phyloP scores from a whole-genome alignment of 2,888 invertebrate genomes.

The Scotopteryx bipunctaria region DNA sequence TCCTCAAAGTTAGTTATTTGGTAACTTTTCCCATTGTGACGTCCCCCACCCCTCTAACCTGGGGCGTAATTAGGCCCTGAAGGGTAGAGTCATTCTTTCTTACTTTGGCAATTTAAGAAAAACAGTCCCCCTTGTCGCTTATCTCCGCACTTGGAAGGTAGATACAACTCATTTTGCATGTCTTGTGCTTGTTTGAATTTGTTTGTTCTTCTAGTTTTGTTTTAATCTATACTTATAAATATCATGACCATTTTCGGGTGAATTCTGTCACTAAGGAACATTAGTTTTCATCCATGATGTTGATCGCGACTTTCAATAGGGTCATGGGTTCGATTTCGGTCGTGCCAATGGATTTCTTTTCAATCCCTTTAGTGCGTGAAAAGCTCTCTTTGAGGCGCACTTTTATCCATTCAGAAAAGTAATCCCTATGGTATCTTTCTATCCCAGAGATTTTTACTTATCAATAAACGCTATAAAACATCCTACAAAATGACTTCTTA shows the following conservation, averaged over 20 bases:
- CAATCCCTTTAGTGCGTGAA: too few relatives aligned
- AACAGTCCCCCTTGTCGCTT: conserved; percentile 38
- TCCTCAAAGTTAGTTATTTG: conserved; percentile 59
- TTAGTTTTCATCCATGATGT: too few relatives aligned
- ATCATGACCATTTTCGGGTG: not conserved
- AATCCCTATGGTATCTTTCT: too few relatives aligned
- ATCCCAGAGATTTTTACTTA: not conserved
- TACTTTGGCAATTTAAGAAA: conserved; percentile 51
- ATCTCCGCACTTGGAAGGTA: conserved; percentile 17
- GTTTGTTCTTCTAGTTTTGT: not conserved
- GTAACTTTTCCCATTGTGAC: conserved; percentile 70
- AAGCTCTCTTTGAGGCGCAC: not conserved
- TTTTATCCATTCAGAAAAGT: too few relatives aligned
- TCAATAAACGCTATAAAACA: conserved; percentile 2
- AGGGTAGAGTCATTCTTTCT: conserved; percentile 43
- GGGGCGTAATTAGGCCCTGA: conserved; percentile 55
- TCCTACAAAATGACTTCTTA: conserved; percentile 2
- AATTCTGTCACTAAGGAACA: too few relatives aligned
- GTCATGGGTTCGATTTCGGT: too few relatives aligned
- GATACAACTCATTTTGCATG: conserved; percentile 9
- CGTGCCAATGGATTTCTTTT: too few relatives aligned
- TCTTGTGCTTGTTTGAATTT: not conserved
- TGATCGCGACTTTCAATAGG: too few relatives aligned
- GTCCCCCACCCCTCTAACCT: conserved; percentile 32
- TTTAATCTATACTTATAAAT: not conserved